Evolutionary conservation across 2,888 invertebrate species (phyloP).

Genomic region (Bugula neritina): DNA sequence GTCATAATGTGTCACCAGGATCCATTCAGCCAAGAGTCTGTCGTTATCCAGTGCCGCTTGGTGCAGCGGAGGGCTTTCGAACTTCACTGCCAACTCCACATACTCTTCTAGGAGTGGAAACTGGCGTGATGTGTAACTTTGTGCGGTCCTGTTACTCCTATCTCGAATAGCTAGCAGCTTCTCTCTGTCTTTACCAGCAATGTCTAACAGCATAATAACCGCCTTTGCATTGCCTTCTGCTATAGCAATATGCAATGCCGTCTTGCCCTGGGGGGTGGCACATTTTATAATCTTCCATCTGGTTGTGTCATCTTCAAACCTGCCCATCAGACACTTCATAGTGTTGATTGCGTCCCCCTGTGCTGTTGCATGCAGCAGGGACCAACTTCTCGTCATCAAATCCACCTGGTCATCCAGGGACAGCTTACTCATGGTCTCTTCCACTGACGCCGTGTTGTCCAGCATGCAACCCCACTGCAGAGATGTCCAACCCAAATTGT

Average conservation of each 20-base stretch:
- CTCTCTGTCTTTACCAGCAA: not conserved
- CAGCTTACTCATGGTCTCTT: not conserved
- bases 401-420: not conserved
- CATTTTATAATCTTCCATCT: conserved; percentile 7
- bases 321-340: not conserved
- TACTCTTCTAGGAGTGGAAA: conserved; percentile 1
- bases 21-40: conserved; percentile 6
- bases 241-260: conserved; percentile 15
- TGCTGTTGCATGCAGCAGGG: conserved; percentile 7
- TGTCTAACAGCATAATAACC: conserved; percentile 2
- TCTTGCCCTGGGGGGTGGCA: not conserved
- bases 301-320: not conserved
- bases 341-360: not conserved
- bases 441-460: not conserved
- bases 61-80: not conserved
- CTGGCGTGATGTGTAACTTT: not conserved
- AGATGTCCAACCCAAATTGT: not conserved
- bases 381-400: not conserved
- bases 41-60: not conserved
- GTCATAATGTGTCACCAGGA: not conserved
- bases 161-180: not conserved
- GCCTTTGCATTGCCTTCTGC: conserved; percentile 19
- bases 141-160: not conserved
- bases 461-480: conserved; percentile 4
- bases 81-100: not conserved